A percentile compares a stretch with the other conserved stretches of the same genome.
Conservation (phyloP, 2,888 invertebrate genomes). For the Plagiodera versicolora region DNA sequence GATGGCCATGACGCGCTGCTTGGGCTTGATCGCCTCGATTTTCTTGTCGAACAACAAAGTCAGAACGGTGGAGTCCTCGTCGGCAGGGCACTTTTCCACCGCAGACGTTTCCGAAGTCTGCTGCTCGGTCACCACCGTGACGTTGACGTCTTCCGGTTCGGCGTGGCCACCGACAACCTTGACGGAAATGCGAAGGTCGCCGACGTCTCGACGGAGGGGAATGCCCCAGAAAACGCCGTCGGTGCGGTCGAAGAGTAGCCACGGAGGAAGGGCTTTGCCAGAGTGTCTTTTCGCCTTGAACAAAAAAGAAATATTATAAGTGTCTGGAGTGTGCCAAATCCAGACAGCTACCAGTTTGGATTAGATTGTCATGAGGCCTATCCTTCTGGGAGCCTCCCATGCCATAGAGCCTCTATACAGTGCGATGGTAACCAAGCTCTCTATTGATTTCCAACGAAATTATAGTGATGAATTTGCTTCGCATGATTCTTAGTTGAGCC, state of each 20-base stretch:
- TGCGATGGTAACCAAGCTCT: too few species aligned
- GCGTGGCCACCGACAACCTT: constrained; percentile 56
- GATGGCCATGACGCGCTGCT: constrained; percentile 66
- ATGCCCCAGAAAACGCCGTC: constrained; percentile 75
- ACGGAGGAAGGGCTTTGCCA: constrained; percentile 60
- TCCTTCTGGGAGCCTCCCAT: too few species aligned
- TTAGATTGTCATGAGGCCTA: too few species aligned
- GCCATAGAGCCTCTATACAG: too few species aligned
- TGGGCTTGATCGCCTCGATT: constrained; percentile 64
- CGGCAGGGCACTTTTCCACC: constrained; percentile 42
- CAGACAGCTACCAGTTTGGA: too few species aligned
- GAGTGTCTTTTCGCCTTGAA: constrained; percentile 54
- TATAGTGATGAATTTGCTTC: too few species aligned
- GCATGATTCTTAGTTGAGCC: too few species aligned
- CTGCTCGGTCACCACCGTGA: constrained; percentile 59
- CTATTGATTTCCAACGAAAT: too few species aligned
- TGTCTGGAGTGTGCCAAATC: too few species aligned
- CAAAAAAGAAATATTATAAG: too few species aligned
- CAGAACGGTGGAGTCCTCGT: constrained; percentile 57
- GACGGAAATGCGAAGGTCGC: constrained; percentile 66
- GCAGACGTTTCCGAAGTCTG: constrained; percentile 35
- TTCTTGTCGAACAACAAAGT: constrained; percentile 70
- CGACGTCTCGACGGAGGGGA: constrained; percentile 68
- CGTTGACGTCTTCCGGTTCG: constrained; percentile 68
- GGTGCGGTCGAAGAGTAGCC: constrained; percentile 72